These are phyloP conservation scores for Dynastes maya DNA, from an alignment of 2,888 invertebrate genomes.

Conservation along the genomic window DNA sequence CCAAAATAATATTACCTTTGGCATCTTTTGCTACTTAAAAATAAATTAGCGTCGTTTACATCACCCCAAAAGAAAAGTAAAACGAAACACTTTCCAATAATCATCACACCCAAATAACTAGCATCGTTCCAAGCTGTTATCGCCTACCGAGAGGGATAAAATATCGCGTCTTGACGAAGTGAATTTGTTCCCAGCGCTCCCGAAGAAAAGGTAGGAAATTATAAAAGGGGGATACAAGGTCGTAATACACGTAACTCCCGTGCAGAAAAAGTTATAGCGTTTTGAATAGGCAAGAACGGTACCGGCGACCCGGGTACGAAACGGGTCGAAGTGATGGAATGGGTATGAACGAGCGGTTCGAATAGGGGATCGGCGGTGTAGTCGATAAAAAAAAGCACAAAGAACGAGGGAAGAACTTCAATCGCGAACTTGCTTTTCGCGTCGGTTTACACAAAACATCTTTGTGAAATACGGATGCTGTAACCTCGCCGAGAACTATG, in stretches of 20 bases:
- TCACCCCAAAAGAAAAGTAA: background rate
- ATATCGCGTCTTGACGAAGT: slow-evolving; percentile 34
- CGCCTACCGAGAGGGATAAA: slow-evolving; percentile 24
- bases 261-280: slow-evolving; percentile 46
- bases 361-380: slow-evolving; percentile 7
- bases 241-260: slow-evolving; percentile 25
- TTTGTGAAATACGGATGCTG: slow-evolving; percentile 53
- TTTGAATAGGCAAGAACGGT: slow-evolving; percentile 52
- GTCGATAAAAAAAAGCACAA: slow-evolving; percentile 53
- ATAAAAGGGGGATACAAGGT: slow-evolving; percentile 37
- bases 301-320: slow-evolving; percentile 36
- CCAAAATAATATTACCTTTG: too few species aligned
- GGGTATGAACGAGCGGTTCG: background rate
- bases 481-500: slow-evolving; percentile 19
- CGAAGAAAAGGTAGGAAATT: slow-evolving; percentile 45
- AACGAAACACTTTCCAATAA: slow-evolving; percentile 10
- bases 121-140: slow-evolving; percentile 7
- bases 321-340: background rate
- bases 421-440: slow-evolving; percentile 55
- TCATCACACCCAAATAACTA: background rate
- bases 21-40: too few species aligned
- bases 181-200: slow-evolving; percentile 33
- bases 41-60: too few species aligned
- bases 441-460: slow-evolving; percentile 56
- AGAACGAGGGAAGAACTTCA: slow-evolving; percentile 54